Evolutionary conservation across 2,888 invertebrate species (phyloP), one percentile per base, ranked within the genome.

Genomic region (Tubulanus polymorphus): DNA sequence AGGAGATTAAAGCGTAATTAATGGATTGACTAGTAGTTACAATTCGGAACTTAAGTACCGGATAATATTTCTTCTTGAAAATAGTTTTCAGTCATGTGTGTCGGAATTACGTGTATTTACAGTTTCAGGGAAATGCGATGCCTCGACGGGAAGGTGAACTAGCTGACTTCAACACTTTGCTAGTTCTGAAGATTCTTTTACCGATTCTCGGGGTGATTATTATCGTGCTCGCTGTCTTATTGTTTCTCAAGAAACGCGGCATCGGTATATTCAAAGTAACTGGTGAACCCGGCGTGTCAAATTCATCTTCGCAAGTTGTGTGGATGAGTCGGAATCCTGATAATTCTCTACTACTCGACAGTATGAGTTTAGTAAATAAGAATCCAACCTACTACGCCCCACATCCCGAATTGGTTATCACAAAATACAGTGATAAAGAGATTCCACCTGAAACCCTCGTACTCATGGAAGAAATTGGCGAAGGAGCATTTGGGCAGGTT

Each of bases 401-500:
- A 5, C 41, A 41, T 23, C 41, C 41, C 5, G 58, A 55, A 8
- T 37, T 49, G 2, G 53, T 48, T 3, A 56, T 59, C n/a, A 64
- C 66, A 35, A 58, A 61, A 48, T 54, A 62, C 30, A 27, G 52
- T 6, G 59, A 70, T 18, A 62, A 58, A 12, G 66, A 68, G 52
- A 75, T 79, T 51, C 69, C 72, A 0, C 57, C 66, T 50, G 87
- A 87, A 59, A 85, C 85, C 2, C 82, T 92, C 26, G 83, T 83
- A 12, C 63, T 78, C n/a, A 78, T 87, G 3, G 85, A 88, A 68
- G 89, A 89, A 71, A 88, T 91, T 51, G 91, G 91, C 1, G 90
- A 91, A 75, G 91, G 91, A 1, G 91, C 89, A 71, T 92, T 91
- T 70, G 91, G 91, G 29, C 90, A 90, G 81, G 91, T 91, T 46